Percentiles rank a stretch among this genome's conserved stretches.
Conservation (phyloP, 2,797 vertebrate species). For the Chiloscyllium punctatum region DNA sequence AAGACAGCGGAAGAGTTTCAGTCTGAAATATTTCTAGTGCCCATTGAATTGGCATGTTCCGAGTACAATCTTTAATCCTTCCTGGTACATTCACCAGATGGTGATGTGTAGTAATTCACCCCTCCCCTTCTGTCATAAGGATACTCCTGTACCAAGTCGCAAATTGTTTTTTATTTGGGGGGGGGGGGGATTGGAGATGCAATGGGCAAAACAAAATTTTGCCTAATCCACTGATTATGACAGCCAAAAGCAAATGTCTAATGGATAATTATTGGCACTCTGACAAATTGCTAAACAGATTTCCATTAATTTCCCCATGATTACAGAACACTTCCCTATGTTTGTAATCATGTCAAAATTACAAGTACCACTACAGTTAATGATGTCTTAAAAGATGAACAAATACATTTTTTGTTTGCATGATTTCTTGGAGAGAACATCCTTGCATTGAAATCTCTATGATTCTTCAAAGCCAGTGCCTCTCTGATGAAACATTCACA, state of each 20-base stretch:
- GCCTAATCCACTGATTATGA: background rate
- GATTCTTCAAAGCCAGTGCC: background rate
- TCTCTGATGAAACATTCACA: background rate
- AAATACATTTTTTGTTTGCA: background rate
- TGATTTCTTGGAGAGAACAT: background rate
- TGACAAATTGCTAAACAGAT: constrained; percentile 27
- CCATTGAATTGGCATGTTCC: background rate
- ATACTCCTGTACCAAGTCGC: background rate
- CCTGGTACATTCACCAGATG: background rate
- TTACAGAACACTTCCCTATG: constrained; percentile 30
- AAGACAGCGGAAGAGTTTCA: background rate
- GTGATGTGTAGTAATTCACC: background rate
- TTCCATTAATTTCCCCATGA: constrained; percentile 20
- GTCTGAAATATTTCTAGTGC: background rate
- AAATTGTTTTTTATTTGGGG: background rate
- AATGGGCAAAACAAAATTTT: background rate
- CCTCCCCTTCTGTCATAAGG: background rate
- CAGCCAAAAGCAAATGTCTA: background rate
- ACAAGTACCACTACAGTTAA: constrained; percentile 34
- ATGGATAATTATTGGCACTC: constrained; percentile 18
- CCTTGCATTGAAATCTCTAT: background rate
- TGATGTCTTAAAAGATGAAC: constrained; percentile 2
- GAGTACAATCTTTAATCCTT: background rate
- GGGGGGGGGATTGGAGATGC: too few relatives aligned
- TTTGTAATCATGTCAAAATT: constrained; percentile 26